phyloP scores from a whole-genome alignment of 2,797 vertebrate genomes.

The Mormyrops attenuatus region DNA sequence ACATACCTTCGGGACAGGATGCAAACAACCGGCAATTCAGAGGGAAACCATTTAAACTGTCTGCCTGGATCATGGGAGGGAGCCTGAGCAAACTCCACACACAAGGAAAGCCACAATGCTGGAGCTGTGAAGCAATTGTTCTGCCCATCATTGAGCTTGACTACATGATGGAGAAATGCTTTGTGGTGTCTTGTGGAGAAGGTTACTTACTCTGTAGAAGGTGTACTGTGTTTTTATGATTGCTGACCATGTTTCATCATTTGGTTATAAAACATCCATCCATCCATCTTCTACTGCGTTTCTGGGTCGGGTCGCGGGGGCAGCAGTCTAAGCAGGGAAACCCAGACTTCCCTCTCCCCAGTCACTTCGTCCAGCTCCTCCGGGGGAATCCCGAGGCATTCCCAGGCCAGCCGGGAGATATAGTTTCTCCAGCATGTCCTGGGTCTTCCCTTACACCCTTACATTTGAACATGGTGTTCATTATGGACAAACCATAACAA shows the following conservation, averaged over 20 bases:
- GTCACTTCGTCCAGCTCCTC: no score
- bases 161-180: not conserved
- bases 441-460: no score
- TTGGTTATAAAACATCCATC: not conserved
- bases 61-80: not conserved
- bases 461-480: no score
- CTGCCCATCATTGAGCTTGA: not conserved
- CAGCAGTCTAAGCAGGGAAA: no score
- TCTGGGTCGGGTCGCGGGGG: no score
- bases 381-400: no score
- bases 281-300: no score
- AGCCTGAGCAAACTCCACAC: not conserved
- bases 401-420: no score
- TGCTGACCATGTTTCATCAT: not conserved
- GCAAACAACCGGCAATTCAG: not conserved
- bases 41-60: not conserved
- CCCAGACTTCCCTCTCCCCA: no score
- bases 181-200: not conserved
- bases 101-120: not conserved
- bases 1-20: not conserved
- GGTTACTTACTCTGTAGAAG: not conserved
- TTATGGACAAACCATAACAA: no score
- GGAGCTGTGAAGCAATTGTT: not conserved
- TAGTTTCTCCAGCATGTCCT: no score
- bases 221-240: not conserved